Percentiles rank a stretch among this genome's conserved stretches.
phyloP scores from a whole-genome alignment of 2,113 vertebrate genomes.

The Zootoca vivipara region DNA sequence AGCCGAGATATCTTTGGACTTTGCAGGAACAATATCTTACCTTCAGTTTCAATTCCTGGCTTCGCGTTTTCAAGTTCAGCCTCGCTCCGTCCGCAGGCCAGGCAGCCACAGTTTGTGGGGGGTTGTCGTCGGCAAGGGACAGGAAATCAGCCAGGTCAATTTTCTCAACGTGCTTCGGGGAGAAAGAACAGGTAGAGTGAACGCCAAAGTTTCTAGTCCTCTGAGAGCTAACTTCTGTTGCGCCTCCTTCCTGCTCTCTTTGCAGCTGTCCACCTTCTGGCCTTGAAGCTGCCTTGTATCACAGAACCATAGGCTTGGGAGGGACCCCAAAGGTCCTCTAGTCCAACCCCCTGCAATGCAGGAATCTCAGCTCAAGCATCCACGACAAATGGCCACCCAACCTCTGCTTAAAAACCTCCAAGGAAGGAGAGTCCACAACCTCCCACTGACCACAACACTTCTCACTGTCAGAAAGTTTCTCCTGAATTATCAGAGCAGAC shows the following conservation, averaged over 20 bases:
- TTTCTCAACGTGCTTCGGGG: slow-evolving; percentile 80
- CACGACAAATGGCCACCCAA: too few species aligned
- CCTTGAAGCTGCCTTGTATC: too few species aligned
- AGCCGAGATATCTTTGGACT: background rate
- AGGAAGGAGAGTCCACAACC: too few species aligned
- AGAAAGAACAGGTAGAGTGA: background rate
- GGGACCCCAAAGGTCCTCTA: too few species aligned
- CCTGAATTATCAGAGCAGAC: too few species aligned
- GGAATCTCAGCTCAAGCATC: too few species aligned
- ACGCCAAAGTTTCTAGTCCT: background rate
- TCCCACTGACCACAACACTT: too few species aligned
- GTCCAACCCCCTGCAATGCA: too few species aligned
- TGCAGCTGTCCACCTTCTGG: background rate
- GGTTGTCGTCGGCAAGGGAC: slow-evolving; percentile 70
- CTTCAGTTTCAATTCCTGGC: slow-evolving; percentile 73
- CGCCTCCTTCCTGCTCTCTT: background rate
- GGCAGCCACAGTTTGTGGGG: slow-evolving; percentile 51
- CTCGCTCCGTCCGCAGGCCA: background rate
- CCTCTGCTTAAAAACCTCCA: too few species aligned
- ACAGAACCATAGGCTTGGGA: too few species aligned
- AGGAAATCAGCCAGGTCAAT: slow-evolving; percentile 73
- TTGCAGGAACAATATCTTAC: slow-evolving; percentile 56
- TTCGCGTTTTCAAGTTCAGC: slow-evolving; percentile 68
- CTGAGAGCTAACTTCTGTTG: too few species aligned
- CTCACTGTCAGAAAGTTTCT: too few species aligned